Conservation (phyloP, 2,113 vertebrate species). For the Percina caprodes region DNA sequence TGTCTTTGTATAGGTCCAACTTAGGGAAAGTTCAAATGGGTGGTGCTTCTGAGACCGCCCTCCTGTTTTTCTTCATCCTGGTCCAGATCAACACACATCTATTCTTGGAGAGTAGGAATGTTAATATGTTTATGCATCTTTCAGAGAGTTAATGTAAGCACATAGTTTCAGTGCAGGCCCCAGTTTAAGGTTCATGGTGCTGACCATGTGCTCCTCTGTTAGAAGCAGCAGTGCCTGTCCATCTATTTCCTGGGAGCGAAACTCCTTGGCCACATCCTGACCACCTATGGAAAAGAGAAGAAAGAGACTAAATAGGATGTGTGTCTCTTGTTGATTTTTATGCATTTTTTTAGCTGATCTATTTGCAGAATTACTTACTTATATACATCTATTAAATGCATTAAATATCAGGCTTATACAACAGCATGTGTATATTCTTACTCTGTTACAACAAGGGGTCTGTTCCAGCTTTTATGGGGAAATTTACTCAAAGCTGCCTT, state of each 20-base stretch:
- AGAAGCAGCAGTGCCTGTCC: conserved; percentile 94
- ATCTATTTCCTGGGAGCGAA: conserved; percentile 94
- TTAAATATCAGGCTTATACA: background rate
- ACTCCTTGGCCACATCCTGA: conserved; percentile 89
- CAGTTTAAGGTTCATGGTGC: conserved; percentile 95
- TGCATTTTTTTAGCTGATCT: background rate
- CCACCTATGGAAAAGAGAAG: conserved; percentile 84
- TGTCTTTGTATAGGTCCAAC: background rate
- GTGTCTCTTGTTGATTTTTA: background rate
- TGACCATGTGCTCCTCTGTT: conserved; percentile 96
- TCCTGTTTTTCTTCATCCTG: background rate
- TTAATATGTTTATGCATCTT: conserved; percentile 81
- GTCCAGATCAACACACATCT: background rate
- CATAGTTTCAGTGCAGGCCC: conserved; percentile 95
- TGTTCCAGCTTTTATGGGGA: background rate
- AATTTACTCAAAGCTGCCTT: background rate
- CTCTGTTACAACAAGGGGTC: background rate
- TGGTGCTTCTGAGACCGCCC: background rate
- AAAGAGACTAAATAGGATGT: background rate
- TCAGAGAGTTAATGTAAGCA: conserved; percentile 92
- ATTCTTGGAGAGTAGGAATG: background rate
- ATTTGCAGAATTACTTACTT: background rate
- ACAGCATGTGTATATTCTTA: background rate
- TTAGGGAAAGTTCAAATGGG: background rate
- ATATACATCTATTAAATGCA: background rate